Base-by-base conservation (phyloP, 2,888 invertebrate genomes). In the Atrina japonica region DNA sequence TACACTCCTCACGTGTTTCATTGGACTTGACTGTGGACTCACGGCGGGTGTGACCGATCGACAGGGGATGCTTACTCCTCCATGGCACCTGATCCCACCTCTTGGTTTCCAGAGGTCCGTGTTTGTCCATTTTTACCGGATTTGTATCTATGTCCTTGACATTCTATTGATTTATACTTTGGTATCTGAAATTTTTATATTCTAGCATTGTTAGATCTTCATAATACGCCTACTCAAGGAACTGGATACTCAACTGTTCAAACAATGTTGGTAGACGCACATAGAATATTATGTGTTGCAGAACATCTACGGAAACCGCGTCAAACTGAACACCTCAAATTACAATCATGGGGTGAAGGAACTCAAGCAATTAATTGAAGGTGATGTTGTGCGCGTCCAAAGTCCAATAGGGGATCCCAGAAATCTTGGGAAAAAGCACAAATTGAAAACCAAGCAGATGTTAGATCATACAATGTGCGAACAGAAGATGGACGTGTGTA, bases 151-250 rank as follows among this genome's bases (percentile, higher is more conserved):
- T n/a, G n/a, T n/a, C n/a, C n/a, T n/a, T n/a, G n/a, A n/a, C n/a
- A n/a, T n/a, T n/a, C n/a, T n/a, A n/a, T n/a, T n/a, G n/a, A n/a
- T n/a, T n/a, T n/a, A n/a, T n/a, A n/a, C n/a, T n/a, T n/a, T n/a
- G n/a, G n/a, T n/a, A n/a, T n/a, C n/a, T n/a, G n/a, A n/a, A n/a
- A n/a, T n/a, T n/a, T n/a, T n/a, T n/a, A n/a, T n/a, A 49, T 40
- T 30, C n/a, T 30, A 61, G 60, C 68, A 29, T 23, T 63, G 9
- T 14, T 70, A n/a, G 53, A 66, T 21, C 43, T 35, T 30, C 25
- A 68, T 16, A 68, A 73, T 30, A 73, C 68, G 0, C 68, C 64
- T 30, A 56, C 18, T 21, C 35, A 68, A 43, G 56, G 53, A 21
- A 49, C 55, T 14, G 50, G 40, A 40, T 29, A 18, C 18, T 60